These are phyloP conservation scores for Crax fasciolata DNA, from an alignment of 2,797 vertebrate species.

Conservation along the genomic window DNA sequence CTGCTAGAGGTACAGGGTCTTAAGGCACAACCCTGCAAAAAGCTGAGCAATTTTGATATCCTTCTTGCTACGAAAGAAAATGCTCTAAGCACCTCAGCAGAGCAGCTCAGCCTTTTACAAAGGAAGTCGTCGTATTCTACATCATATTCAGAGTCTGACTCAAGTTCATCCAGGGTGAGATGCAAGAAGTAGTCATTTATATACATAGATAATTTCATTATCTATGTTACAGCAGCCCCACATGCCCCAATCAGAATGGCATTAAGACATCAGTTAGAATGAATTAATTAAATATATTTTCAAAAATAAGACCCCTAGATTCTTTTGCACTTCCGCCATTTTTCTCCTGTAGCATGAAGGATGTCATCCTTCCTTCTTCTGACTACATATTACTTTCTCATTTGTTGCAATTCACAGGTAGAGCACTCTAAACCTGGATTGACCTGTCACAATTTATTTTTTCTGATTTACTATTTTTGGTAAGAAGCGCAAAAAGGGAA, in stretches of 20 bases:
- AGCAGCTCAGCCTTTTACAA: background rate
- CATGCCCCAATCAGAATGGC: background rate
- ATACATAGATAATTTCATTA: background rate
- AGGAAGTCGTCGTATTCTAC: background rate
- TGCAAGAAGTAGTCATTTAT: background rate
- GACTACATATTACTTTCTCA: background rate
- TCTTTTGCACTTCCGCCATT: background rate
- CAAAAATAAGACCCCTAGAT: background rate
- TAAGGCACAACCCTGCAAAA: slow-evolving; percentile 4
- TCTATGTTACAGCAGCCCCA: background rate
- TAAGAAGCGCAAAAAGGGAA: background rate
- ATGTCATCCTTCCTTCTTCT: background rate
- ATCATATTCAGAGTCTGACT: background rate
- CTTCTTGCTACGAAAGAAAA: background rate
- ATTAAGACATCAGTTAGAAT: background rate
- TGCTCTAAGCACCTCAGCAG: background rate
- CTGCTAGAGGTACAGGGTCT: slow-evolving; percentile 40
- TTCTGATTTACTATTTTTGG: background rate
- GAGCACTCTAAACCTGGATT: background rate
- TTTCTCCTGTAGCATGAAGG: background rate
- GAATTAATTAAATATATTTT: background rate
- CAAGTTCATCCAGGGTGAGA: background rate
- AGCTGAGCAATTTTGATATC: background rate
- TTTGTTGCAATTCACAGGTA: background rate
- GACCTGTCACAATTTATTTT: background rate